Evolutionary conservation across 2,888 invertebrate species (phyloP).

Genomic region (Helobdella robusta): DNA sequence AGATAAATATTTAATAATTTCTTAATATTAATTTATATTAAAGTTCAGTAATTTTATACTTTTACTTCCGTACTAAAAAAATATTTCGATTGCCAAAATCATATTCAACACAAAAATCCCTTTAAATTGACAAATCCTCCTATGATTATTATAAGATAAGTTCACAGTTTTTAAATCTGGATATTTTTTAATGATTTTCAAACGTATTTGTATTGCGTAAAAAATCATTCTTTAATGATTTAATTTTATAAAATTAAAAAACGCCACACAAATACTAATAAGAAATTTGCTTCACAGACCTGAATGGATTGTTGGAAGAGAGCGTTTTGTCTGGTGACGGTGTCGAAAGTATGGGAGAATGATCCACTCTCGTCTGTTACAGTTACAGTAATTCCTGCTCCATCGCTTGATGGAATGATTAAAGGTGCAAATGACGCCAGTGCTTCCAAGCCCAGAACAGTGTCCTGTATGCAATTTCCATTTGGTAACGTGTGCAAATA

Average conservation of each 20-base stretch:
- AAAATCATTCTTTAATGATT: too few species aligned
- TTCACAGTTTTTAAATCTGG: neutral
- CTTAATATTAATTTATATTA: too few species aligned
- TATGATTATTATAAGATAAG: neutral
- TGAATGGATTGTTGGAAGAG: conserved; percentile 20
- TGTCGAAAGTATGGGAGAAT: conserved; percentile 6
- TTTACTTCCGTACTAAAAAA: too few species aligned
- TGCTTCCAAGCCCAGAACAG: conserved; percentile 24
- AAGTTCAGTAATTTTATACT: too few species aligned
- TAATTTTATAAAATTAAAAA: too few species aligned
- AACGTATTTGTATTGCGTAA: too few species aligned
- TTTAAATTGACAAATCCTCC: neutral
- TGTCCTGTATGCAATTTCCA: conserved; percentile 6
- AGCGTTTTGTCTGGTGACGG: conserved; percentile 21
- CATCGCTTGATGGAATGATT: neutral
- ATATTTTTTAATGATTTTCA: neutral
- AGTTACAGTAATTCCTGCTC: conserved; percentile 8
- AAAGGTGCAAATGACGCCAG: conserved; percentile 16
- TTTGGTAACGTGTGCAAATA: too few species aligned
- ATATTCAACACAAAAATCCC: neutral
- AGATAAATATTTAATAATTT: too few species aligned
- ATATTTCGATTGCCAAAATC: neutral
- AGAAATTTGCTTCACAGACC: conserved; percentile 2
- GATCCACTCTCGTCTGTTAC: neutral
- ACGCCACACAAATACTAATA: too few species aligned